Evolutionary conservation across 2,888 invertebrate genomes (phyloP).

Genomic region (Prosapia bicincta): DNA sequence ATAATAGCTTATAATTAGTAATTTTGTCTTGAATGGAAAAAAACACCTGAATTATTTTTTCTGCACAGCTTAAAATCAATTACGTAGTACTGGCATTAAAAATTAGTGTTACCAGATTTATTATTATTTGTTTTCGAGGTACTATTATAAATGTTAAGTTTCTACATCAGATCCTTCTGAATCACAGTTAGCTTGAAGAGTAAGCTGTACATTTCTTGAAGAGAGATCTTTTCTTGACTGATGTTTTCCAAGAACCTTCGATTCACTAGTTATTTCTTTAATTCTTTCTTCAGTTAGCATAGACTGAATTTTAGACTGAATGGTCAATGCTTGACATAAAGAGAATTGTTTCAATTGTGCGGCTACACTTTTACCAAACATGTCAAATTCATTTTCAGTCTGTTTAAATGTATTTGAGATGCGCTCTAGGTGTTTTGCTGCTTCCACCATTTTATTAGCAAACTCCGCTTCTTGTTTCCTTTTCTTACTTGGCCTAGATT

Average conservation of each 20-base stretch:
- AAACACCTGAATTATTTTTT: too few species aligned
- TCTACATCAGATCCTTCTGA: not conserved
- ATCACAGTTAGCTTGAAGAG: not conserved
- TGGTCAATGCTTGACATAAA: slow-evolving; percentile 6
- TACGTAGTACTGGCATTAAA: too few species aligned
- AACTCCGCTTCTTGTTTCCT: slow-evolving; percentile 11
- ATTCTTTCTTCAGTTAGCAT: slow-evolving; percentile 13
- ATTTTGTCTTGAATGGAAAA: too few species aligned
- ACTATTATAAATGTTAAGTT: too few species aligned
- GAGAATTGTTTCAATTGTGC: slow-evolving; percentile 20
- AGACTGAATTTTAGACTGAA: slow-evolving; percentile 17
- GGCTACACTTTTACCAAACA: slow-evolving; percentile 18
- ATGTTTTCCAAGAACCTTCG: not conserved
- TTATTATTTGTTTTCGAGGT: too few species aligned
- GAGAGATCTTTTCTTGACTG: not conserved
- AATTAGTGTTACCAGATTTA: too few species aligned
- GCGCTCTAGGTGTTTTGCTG: slow-evolving; percentile 12
- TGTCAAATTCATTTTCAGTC: slow-evolving; percentile 19
- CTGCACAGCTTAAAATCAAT: too few species aligned
- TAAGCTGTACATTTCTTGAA: not conserved
- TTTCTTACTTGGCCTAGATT: not conserved
- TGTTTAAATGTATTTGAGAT: slow-evolving; percentile 1
- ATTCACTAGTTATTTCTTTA: slow-evolving; percentile 5
- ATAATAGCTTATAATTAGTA: too few species aligned
- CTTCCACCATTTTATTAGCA: slow-evolving; percentile 4